Evolutionary conservation across 2,797 vertebrate genomes (phyloP).

Genomic region (Knipowitschia caucasica): DNA sequence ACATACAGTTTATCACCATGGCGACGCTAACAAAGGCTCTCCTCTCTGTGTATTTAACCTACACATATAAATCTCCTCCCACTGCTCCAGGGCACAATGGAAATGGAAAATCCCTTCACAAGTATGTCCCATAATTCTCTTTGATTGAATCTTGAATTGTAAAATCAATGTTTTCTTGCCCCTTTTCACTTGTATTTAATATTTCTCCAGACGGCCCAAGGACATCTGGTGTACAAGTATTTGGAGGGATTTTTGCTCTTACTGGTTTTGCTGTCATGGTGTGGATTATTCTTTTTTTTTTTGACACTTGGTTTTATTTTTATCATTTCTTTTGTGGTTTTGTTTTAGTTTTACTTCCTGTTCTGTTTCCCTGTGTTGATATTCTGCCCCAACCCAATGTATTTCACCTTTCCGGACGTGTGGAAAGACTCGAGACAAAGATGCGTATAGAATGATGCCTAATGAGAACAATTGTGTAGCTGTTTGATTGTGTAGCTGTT

Average conservation of each 20-base stretch:
- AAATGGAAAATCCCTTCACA: conserved; percentile 52
- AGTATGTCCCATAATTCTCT: conserved; percentile 67
- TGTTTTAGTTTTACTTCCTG: conserved; percentile 32
- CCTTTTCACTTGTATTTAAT: conserved; percentile 63
- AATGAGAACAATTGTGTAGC: no score
- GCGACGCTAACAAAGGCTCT: conserved; percentile 42
- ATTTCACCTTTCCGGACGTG: no score
- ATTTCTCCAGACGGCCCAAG: conserved; percentile 53
- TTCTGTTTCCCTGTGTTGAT: no score
- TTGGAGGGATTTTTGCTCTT: conserved; percentile 51
- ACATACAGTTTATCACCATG: conserved; percentile 63
- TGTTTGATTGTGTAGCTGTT: no score
- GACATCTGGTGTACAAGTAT: conserved; percentile 38
- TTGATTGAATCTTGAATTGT: conserved; percentile 71
- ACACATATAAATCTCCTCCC: conserved; percentile 48
- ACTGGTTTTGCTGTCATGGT: no score
- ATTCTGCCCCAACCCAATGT: no score
- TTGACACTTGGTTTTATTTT: no score
- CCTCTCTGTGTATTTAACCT: conserved; percentile 53
- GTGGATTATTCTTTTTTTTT: no score
- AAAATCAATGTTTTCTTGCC: conserved; percentile 70
- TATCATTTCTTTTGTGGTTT: no score
- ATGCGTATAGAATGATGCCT: no score
- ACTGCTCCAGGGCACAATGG: conserved; percentile 44
- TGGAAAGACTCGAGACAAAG: no score